A percentile compares a stretch with the other conserved stretches of the same genome.
These are phyloP conservation scores for Drosophila tani DNA, from an alignment of 1,140 invertebrate species.

Conservation along the genomic window DNA sequence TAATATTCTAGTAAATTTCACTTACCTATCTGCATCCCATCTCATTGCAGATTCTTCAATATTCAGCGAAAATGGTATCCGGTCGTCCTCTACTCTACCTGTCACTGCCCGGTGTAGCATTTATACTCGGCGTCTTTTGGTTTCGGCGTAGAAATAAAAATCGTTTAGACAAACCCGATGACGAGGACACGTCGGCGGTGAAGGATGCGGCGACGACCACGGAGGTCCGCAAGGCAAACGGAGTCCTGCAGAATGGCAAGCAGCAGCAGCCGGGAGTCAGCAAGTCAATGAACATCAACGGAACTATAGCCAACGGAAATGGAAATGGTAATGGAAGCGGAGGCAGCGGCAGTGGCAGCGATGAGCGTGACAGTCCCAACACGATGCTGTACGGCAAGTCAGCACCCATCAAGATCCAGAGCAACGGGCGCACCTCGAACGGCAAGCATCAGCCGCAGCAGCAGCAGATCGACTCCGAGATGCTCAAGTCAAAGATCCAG, in stretches of 20 bases:
- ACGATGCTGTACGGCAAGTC: constrained; percentile 80
- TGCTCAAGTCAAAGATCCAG: constrained; percentile 80
- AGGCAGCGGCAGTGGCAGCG: constrained; percentile 19
- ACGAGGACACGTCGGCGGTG: constrained; percentile 48
- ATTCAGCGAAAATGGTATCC: constrained; percentile 85
- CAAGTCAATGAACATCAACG: constrained; percentile 72
- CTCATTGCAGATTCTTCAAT: constrained; percentile 75
- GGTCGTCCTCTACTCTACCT: constrained; percentile 84
- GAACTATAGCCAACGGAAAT: constrained; percentile 36
- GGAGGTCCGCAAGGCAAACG: constrained; percentile 53
- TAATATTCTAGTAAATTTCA: background rate
- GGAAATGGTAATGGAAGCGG: constrained; percentile 7
- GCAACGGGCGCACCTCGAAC: constrained; percentile 69
- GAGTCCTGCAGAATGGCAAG: constrained; percentile 63
- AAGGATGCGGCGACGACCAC: constrained; percentile 18
- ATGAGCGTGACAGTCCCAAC: constrained; percentile 70
- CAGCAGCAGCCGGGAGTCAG: constrained; percentile 40
- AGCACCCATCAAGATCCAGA: constrained; percentile 84
- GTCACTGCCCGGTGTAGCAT: constrained; percentile 84
- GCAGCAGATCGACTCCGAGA: constrained; percentile 77
- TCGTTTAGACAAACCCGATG: constrained; percentile 75
- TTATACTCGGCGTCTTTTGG: constrained; percentile 84
- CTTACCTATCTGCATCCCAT: background rate
- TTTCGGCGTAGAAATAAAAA: constrained; percentile 85
- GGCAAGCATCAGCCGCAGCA: constrained; percentile 60